Conservation (phyloP, 2,113 vertebrate genomes). For the Muntiacus muntjak region DNA sequence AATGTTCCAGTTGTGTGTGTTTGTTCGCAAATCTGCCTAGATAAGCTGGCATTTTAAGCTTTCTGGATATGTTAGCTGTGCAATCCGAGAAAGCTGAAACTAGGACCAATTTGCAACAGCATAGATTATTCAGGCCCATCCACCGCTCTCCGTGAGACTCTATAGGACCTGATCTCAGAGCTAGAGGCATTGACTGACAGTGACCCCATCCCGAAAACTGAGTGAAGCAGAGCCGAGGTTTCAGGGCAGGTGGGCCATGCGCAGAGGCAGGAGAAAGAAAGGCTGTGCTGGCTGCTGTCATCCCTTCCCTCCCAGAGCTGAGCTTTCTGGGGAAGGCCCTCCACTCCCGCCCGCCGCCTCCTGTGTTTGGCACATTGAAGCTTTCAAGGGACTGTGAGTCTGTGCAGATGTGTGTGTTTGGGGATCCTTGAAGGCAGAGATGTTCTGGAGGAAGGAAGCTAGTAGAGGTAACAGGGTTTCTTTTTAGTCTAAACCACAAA, state of each 20-base stretch:
- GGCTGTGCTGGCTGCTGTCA: rapidly evolving
- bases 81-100: background rate
- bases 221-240: background rate
- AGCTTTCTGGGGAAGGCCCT: background rate
- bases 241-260: background rate
- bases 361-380: background rate
- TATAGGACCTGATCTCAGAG: background rate
- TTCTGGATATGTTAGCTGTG: background rate
- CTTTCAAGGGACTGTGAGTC: background rate
- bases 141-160: background rate
- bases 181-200: background rate
- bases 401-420: background rate
- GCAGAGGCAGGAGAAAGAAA: background rate
- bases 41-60: background rate
- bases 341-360: rapidly evolving
- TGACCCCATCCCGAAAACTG: background rate
- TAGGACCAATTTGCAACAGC: background rate
- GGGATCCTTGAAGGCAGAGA: background rate
- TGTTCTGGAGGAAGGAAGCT: background rate
- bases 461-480: background rate
- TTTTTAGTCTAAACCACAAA: background rate
- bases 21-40: background rate
- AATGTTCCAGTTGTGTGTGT: background rate
- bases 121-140: background rate
- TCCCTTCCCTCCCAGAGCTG: background rate